phyloP scores from a whole-genome alignment of 2,797 vertebrate genomes.

The Gadopsis bispinosus region DNA sequence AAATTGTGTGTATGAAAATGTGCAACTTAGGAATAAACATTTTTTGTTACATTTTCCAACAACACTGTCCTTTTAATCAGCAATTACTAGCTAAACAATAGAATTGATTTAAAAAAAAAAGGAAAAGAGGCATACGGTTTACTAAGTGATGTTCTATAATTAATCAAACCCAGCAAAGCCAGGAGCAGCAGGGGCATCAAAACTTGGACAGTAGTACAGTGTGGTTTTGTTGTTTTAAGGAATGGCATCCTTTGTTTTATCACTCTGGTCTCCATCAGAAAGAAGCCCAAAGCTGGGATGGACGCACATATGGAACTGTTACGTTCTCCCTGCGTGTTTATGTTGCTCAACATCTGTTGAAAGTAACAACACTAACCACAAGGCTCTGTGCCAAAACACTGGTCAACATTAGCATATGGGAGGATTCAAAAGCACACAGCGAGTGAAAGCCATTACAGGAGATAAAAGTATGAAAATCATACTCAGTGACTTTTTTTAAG shows the following conservation, averaged over 20 bases:
- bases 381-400: conserved; percentile 49
- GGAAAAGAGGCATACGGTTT: neutral
- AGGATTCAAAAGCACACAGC: conserved; percentile 25
- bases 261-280: conserved; percentile 44
- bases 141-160: neutral
- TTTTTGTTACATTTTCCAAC: conserved; percentile 8
- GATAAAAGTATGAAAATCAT: conserved; percentile 32
- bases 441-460: conserved; percentile 4
- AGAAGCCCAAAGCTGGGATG: conserved; percentile 42
- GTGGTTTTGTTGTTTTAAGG: conserved; percentile 50
- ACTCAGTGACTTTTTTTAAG: neutral
- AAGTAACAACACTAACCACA: conserved; percentile 69
- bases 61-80: neutral
- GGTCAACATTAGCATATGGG: conserved; percentile 57
- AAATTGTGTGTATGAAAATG: conserved; percentile 3
- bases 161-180: conserved; percentile 24
- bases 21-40: neutral
- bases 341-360: conserved; percentile 77
- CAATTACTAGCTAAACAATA: conserved; percentile 1
- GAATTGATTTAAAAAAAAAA: neutral
- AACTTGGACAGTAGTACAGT: conserved; percentile 37
- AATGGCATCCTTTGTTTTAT: conserved; percentile 52
- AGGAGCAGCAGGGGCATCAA: conserved; percentile 7
- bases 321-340: conserved; percentile 54
- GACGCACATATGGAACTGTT: conserved; percentile 62